Evolutionary conservation across 2,888 invertebrate species (phyloP), one percentile per base, ranked within the genome.

Genomic region (Actias luna): DNA sequence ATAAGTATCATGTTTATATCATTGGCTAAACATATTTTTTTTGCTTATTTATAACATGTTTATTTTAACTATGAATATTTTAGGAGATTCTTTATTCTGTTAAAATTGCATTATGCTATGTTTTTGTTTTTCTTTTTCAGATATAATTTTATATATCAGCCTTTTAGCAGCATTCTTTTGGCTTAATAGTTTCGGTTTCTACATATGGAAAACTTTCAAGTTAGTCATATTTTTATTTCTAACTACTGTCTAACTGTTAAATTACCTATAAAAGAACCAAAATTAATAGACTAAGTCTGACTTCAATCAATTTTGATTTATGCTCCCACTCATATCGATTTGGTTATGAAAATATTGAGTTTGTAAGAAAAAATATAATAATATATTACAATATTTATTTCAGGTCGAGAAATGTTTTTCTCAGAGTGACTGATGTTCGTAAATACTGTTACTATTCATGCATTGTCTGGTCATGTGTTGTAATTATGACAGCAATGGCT

Each of bases 131-230:
- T 72, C 61, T 72, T 68, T 94, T 94, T 67, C 93, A 96, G 97
- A 97, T 91, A 94, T 95, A 7, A 93, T 97, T 71, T 93, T 96
- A 69, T 97, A 96, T 75, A 92, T 96, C 62, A 96, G 96, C 76
- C 87, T 97, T 62, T 80, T 97, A 69, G 96, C 95, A 36, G 96
- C 97, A 60, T 97, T 97, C 85, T 97, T 97, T 79, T 97, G 97
- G 97, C 88, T 97, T 3, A 97, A 96, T 72, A 96, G 96, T 79
- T 94, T 97, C 67, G 97, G 97, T 60, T 97, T 96, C 81, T 97
- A 97, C 81, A 96, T 97, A 67, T 97, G 97, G 97, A 96, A 95
- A 82, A 97, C 97, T 1, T 97, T 97, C 79, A 95, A 94, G 95
- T 95, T 88, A 89, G 92, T 84, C 73, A 61, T 76, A 67, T 63